phyloP scores from a whole-genome alignment of 2,888 invertebrate genomes.

The Xestia xanthographa region DNA sequence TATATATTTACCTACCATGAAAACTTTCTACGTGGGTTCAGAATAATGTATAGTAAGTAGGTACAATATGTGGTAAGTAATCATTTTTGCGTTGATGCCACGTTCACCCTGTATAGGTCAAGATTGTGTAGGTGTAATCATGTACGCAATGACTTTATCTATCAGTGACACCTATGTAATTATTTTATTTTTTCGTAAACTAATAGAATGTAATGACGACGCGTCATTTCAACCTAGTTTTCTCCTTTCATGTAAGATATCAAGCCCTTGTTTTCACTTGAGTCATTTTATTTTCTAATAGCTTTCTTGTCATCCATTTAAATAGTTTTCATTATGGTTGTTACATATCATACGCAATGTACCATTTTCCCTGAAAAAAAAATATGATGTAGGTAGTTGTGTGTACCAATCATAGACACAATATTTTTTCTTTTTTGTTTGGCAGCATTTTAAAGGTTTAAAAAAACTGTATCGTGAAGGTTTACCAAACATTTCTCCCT shows the following conservation, averaged over 20 bases:
- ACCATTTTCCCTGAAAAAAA: background rate
- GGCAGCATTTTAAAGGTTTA: too few species aligned
- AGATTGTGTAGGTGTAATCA: background rate
- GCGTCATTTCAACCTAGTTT: slow-evolving; percentile 13
- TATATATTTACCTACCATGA: too few species aligned
- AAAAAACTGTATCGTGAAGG: too few species aligned
- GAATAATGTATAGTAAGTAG: too few species aligned
- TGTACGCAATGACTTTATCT: background rate
- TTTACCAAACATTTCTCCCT: too few species aligned
- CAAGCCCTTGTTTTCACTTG: slow-evolving; percentile 40
- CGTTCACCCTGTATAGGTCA: too few species aligned
- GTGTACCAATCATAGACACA: too few species aligned
- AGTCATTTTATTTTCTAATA: slow-evolving; percentile 40
- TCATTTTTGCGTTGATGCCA: too few species aligned
- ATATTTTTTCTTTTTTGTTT: too few species aligned
- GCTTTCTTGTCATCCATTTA: background rate
- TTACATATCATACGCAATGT: background rate
- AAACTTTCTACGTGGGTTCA: too few species aligned
- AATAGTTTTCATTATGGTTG: background rate
- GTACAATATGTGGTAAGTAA: too few species aligned
- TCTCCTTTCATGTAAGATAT: slow-evolving; percentile 11
- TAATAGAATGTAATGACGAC: slow-evolving; percentile 1
- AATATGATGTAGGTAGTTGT: too few species aligned
- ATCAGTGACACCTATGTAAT: background rate
- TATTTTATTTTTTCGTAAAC: slow-evolving; percentile 1